Evolutionary conservation across 1,140 invertebrate genomes (phyloP), one percentile per base, ranked within the genome.

Genomic region (Agrypnia vestita): DNA sequence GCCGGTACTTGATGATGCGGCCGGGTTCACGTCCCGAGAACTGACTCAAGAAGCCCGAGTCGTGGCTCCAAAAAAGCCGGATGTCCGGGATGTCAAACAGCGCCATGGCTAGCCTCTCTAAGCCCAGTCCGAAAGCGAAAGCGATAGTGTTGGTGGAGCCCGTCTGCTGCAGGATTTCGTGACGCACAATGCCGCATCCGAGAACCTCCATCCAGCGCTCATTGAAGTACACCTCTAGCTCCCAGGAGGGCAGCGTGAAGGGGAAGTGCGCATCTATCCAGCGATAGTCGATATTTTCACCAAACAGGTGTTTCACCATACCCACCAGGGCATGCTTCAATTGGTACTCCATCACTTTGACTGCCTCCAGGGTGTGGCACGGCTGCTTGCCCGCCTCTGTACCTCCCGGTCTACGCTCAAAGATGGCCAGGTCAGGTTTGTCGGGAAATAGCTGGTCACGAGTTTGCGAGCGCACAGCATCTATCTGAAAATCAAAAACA

Each of bases 221-320:
- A 83, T 97, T 92, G 84, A 94, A 94, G 77, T 93, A 94, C 13
- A 99, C 93, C 91, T 99, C 98, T 51, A 99, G 85, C 87, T 99
- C 99, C 96, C 96, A 99, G 0, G 98, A 99, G 0, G 99, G 99
- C 90, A 99, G 97, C 0, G 99, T 99, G 84, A 99, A 99, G 0
- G 99, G 99, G 85, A 99, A 99, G 87, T 97, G 97, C 7, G 96
- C 93, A 76, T 97, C 94, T 8, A 97, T 92, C 91, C 91, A 92
- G 84, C 90, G 86, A 79, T 91, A 90, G 84, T 93, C 86, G 49
- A 92, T 90, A 92, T 96, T 92, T 87, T 94, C 87, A 8, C 97
- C 97, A 92, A 99, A 99, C 7, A 99, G 87, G 83, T 90, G 84
- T 83, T 93, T 89, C 0, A 94, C 94, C 46, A 99, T 87, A 13